Evolutionary conservation across 2,888 invertebrate genomes (phyloP), one percentile per base, ranked within the genome.

Genomic region (Nemotelus nigrinus): DNA sequence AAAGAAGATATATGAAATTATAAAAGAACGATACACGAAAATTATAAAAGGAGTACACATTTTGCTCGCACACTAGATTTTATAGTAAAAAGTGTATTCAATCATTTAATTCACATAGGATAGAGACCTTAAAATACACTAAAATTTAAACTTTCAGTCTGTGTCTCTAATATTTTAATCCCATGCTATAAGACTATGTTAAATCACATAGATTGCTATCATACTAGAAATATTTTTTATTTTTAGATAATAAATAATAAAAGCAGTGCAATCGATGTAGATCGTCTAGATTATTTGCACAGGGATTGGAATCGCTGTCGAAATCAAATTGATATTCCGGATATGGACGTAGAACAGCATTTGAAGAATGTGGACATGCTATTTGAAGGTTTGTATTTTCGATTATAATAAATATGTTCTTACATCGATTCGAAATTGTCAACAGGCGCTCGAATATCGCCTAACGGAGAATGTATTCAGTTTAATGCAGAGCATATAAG

Each of bases 271-370:
- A 86, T 92, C 39, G 92, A 92, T 84, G 92, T 92, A 0, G 92
- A 92, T 83, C 91, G 92, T 83, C 91, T 90, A 89, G 93, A 93
- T 82, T 93, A 93, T 82, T 86, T 93, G 67, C 85, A 89, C 39
- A 87, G 93, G 43, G 93, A 92, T 82, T 87, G 74, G 74, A 25
- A 60, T 5, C 7, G 8, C 41, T 71, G 72, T 45, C n/a, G 7
- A 45, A 8, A 45, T 44, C 7, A 8, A 45, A 87, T 63, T 85
- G 87, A 72, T 70, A 82, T 78, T 81, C 82, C 43, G 82, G 77
- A 74, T 68, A 80, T 60, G n/a, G 74, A 55, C 25, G 25, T 58
- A 3, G 57, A 41, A 0, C 80, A 84, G 43, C 53, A 70, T 43
- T 55, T 70, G 4, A 44, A 70, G 79, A 79, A 84, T 41, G 85